Conservation (phyloP, 2,113 vertebrate species). For the Brachypodius melanocephalos region DNA sequence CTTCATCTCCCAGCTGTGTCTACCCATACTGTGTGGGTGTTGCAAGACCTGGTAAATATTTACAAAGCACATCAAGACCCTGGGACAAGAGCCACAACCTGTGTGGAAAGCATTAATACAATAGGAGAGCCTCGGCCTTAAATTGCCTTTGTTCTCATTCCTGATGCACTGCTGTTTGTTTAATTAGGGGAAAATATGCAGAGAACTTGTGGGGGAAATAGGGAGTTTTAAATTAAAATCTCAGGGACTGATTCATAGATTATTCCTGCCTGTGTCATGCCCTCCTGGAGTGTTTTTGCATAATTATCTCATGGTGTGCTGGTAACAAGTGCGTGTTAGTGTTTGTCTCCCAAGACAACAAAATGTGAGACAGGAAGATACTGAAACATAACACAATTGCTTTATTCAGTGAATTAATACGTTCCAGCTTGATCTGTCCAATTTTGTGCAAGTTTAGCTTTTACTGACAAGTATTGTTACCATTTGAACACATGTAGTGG, state of each 20-base stretch:
- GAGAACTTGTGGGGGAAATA: neutral
- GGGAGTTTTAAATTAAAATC: neutral
- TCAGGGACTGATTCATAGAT: neutral
- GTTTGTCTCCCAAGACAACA: neutral
- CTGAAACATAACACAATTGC: neutral
- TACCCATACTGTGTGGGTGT: slow-evolving; percentile 1
- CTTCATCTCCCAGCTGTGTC: slow-evolving; percentile 36
- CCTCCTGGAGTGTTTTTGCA: neutral
- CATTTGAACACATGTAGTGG: neutral
- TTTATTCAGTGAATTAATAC: neutral
- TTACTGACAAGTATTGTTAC: neutral
- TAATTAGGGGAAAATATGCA: slow-evolving; percentile 29
- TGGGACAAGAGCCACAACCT: slow-evolving; percentile 43
- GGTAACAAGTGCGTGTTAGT: neutral
- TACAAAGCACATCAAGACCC: slow-evolving; percentile 54
- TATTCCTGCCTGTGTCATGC: neutral
- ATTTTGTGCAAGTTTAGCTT: neutral
- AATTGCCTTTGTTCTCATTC: slow-evolving; percentile 50
- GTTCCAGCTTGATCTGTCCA: neutral
- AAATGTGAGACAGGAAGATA: neutral
- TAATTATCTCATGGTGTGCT: neutral
- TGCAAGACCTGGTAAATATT: slow-evolving; percentile 63
- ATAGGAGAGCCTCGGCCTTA: slow-evolving; percentile 13
- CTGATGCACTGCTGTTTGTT: neutral
- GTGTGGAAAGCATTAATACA: slow-evolving; percentile 45